phyloP scores from a whole-genome alignment of 2,797 vertebrate genomes.

The Podarcis lilfordi region DNA sequence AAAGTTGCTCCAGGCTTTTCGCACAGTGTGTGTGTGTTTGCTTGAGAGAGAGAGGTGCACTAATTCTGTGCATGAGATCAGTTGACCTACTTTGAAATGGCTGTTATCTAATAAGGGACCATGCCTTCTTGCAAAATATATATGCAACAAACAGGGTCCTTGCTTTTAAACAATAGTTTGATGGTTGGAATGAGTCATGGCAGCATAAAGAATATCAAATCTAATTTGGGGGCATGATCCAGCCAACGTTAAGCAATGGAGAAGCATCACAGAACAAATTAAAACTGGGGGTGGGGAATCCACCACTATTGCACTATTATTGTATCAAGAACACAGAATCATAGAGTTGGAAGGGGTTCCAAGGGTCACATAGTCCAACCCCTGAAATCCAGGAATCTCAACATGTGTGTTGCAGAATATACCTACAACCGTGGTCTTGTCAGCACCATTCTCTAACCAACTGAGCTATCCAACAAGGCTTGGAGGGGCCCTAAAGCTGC shows the following conservation, averaged over 20 bases:
- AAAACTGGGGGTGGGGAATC: too few species aligned
- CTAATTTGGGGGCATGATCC: background rate
- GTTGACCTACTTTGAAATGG: conserved; percentile 48
- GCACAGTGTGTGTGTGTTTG: background rate
- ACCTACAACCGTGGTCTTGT: too few species aligned
- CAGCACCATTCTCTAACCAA: too few species aligned
- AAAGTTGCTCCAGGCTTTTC: conserved; percentile 48
- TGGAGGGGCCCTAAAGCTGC: background rate
- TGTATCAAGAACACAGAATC: too few species aligned
- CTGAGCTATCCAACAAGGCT: too few species aligned
- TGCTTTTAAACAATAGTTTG: background rate
- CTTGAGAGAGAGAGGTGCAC: background rate
- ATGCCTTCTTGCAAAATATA: background rate
- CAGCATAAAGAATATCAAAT: background rate
- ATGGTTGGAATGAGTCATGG: background rate
- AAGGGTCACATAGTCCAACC: too few species aligned
- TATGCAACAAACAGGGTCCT: background rate
- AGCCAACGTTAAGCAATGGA: background rate
- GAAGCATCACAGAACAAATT: background rate
- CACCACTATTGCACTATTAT: too few species aligned
- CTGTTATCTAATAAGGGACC: background rate
- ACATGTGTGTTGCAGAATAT: too few species aligned
- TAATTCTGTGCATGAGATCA: conserved; percentile 6
- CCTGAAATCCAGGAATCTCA: too few species aligned
- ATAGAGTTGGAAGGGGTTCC: too few species aligned